These are phyloP conservation scores for Napeogenes sylphis DNA, from an alignment of 2,888 invertebrate species.

Conservation along the genomic window DNA sequence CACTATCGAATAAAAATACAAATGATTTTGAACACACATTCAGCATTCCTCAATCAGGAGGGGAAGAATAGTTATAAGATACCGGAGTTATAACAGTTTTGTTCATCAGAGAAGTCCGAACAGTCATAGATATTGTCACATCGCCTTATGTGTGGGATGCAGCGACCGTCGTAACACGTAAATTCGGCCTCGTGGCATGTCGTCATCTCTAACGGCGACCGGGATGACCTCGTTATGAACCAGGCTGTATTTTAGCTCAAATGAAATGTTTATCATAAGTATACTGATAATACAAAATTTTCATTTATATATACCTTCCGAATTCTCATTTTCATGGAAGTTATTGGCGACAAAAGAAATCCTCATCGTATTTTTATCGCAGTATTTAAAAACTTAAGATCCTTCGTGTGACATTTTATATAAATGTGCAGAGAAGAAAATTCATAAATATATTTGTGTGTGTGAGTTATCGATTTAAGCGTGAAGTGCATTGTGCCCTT, in stretches of 20 bases:
- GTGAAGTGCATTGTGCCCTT: slow-evolving; percentile 24
- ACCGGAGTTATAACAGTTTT: slow-evolving; percentile 84
- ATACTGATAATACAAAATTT: not conserved
- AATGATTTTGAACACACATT: slow-evolving; percentile 40
- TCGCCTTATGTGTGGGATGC: slow-evolving; percentile 85
- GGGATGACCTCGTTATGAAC: slow-evolving; percentile 56
- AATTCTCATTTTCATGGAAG: no score
- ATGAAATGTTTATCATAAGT: slow-evolving; percentile 27
- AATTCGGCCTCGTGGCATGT: slow-evolving; percentile 82
- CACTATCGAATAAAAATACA: slow-evolving; percentile 19
- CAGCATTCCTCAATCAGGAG: slow-evolving; percentile 46
- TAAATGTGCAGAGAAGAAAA: not conserved
- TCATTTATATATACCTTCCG: not conserved
- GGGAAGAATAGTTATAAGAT: slow-evolving; percentile 45
- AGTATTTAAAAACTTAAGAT: no score
- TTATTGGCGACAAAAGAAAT: not conserved
- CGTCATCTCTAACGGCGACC: slow-evolving; percentile 47
- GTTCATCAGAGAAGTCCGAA: slow-evolving; percentile 93
- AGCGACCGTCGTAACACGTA: slow-evolving; percentile 85
- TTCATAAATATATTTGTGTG: not conserved
- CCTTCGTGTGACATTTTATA: not conserved
- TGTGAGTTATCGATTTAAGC: slow-evolving; percentile 17
- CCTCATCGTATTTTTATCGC: not conserved
- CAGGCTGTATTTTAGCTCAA: slow-evolving; percentile 55
- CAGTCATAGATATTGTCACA: slow-evolving; percentile 95